A percentile compares a stretch with the other conserved stretches of the same genome.
phyloP scores from a whole-genome alignment of 2,888 invertebrate genomes.

The Unio pictorum region DNA sequence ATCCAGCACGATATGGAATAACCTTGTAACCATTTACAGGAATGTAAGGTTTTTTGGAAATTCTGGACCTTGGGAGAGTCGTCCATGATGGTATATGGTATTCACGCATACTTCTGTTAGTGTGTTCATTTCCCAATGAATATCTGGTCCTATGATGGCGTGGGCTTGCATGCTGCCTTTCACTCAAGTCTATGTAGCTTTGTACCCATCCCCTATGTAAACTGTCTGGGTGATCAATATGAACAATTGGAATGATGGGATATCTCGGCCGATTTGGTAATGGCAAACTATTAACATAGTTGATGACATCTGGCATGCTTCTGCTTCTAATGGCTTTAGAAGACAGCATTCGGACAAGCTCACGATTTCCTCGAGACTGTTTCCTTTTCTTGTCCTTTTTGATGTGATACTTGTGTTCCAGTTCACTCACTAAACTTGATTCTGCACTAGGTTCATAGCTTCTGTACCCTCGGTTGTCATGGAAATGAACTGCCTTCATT shows the following conservation, averaged over 20 bases:
- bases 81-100: no score
- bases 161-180: no score
- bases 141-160: no score
- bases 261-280: slow-evolving; percentile 8
- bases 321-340: slow-evolving; percentile 12
- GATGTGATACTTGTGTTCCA: not conserved
- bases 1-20: no score
- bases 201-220: slow-evolving; percentile 21
- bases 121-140: no score
- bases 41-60: no score
- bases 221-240: slow-evolving; percentile 26
- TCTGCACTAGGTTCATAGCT: slow-evolving; percentile 3
- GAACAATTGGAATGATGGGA: slow-evolving; percentile 25
- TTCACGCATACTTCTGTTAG: no score
- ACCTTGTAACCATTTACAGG: no score
- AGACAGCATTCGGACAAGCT: slow-evolving; percentile 28
- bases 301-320: slow-evolving; percentile 32
- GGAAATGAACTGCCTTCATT: no score
- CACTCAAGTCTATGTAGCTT: slow-evolving; percentile 5
- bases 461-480: slow-evolving; percentile 1
- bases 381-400: slow-evolving; percentile 1
- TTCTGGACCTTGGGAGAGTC: no score
- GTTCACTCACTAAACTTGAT: not conserved
- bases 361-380: slow-evolving; percentile 23
- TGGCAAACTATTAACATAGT: slow-evolving; percentile 31